Evolutionary conservation across 2,113 vertebrate species (phyloP), one percentile per base, ranked within the genome.

Genomic region (Chrysemys picta): DNA sequence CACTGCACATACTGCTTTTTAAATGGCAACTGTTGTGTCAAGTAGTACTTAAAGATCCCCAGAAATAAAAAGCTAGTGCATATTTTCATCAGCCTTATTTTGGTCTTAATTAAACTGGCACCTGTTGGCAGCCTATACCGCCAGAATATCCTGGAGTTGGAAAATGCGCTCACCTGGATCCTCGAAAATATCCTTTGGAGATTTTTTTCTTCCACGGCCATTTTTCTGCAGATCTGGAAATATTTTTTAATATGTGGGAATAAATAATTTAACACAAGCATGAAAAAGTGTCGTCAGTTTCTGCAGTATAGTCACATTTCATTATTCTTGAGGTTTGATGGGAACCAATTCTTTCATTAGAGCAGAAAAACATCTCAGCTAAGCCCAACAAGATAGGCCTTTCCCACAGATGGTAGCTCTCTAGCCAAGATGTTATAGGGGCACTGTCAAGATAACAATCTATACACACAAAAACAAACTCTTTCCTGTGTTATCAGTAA

Each of bases 171-270:
- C 82, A 99, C 99, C 99, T 98, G 90, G 99, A 99, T 89, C 99
- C 99, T 98, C 99, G 98, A 95, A 99, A 99, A 98, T 99, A 99
- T 14, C 99, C 99, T 98, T 97, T 99, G 52, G 99, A 97, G 81
- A 98, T 98, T 97, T 99, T 99, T 98, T 98, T 99, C 96, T 98
- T 97, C 99, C 99, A 99, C 0, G 99, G 99, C 99, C 99, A 99
- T 93, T 98, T 98, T 69, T 98, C 98, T 88, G 99, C 99, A 96
- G 99, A 99, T 97, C 99, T 99, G 96, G 93, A 98, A 97, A 98
- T 84, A 97, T 87, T 92, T 87, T 97, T 94, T 84, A 84, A 85
- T 45, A 93, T n/a, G 90, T 2, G 82, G 80, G 88, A 95, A 94
- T 87, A 82, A 94, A 89, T 94, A 3, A 91, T 83, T 95, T 93